Base-by-base conservation (phyloP, 1,140 invertebrate genomes). In the Conus ventricosus region DNA sequence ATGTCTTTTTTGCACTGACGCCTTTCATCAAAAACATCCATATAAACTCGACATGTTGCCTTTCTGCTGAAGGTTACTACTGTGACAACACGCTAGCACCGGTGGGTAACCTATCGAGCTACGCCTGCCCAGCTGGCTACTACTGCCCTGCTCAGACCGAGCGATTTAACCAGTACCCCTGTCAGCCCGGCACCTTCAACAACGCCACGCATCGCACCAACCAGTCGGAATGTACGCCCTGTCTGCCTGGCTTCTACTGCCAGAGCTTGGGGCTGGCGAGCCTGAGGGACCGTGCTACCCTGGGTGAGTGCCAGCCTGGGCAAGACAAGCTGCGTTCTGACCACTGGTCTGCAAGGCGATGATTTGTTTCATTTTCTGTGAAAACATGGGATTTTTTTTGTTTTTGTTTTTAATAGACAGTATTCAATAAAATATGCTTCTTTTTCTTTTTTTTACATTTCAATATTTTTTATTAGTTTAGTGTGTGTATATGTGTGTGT, bases 221-320 rank as follows among this genome's bases (percentile, higher is more conserved):
- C 57, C 85, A 39, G 8, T 78, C 88, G 0, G 89, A 94, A 25
- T 94, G 94, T 84, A 92, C 93, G 88, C 75, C 87, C 17, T 94
- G 94, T 90, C 80, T 91, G 15, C 92, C 93, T 11, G 93, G 93
- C 39, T 94, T 90, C 82, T 94, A 93, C 85, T 94, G 94, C 89
- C 91, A 93, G 89, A 90, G 88, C 84, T 86, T 88, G 10, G 94
- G 94, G 17, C 90, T 94, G 13, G 39, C n/a, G 90, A 91, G 53
- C 93, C 94, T 15, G 92, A 94, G 54, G 94, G 94, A 81, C 91
- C 91, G 0, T 95, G 94, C 84, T 93, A 88, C 76, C 87, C 93
- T 82, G 94, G 93, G 93, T 94, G 91, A 87, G 92, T 71, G 23
- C 67, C 20, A 63, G 10, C 10, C 60, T 63, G 60, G 60, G 4